Conservation (phyloP, 2,113 vertebrate species). For the Heliornis fulica region DNA sequence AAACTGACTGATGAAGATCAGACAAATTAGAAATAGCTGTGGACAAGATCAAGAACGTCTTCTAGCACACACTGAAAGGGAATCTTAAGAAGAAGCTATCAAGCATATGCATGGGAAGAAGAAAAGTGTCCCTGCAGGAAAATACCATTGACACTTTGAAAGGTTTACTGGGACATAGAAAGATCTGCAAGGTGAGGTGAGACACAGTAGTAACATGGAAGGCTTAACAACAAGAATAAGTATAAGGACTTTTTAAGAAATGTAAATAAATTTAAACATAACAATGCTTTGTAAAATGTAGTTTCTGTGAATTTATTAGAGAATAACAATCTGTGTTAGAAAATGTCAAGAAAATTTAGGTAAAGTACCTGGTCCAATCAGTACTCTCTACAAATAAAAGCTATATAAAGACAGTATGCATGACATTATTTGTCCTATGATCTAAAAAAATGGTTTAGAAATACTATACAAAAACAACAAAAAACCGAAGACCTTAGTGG, state of each 20-base stretch:
- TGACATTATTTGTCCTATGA: not conserved
- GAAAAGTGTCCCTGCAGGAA: not conserved
- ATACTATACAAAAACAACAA: not conserved
- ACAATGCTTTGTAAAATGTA: not conserved
- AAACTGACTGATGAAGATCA: slow-evolving; percentile 79
- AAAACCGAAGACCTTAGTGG: not conserved
- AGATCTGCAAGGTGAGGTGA: not conserved
- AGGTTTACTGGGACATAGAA: not conserved
- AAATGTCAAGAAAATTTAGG: not conserved
- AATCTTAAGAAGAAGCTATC: slow-evolving; percentile 62
- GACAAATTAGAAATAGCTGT: slow-evolving; percentile 77
- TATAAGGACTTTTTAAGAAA: not conserved
- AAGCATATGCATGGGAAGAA: not conserved
- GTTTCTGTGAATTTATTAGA: not conserved
- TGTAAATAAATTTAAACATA: not conserved
- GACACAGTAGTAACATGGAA: not conserved
- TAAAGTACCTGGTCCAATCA: not conserved
- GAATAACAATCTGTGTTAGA: not conserved
- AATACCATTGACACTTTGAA: not conserved
- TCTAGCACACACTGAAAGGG: slow-evolving; percentile 43
- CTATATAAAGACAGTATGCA: not conserved
- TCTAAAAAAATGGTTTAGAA: not conserved
- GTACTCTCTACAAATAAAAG: not conserved
- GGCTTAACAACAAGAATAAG: not conserved
- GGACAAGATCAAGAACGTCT: slow-evolving; percentile 71